Base-by-base conservation (phyloP, 2,797 vertebrate species). In the Intellagama lesueurii region DNA sequence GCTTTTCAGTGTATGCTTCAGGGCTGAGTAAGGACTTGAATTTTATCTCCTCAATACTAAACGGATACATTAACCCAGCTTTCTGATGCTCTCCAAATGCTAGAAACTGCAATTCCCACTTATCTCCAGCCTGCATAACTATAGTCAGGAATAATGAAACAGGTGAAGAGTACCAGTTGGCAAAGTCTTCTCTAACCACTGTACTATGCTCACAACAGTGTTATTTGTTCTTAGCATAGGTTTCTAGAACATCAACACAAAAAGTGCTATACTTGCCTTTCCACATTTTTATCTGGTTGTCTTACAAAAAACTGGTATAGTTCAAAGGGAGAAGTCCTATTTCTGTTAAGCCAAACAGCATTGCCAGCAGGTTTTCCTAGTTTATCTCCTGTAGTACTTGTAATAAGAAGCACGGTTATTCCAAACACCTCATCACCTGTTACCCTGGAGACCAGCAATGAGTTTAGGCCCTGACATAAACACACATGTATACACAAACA, bases 361-460 rank as follows among this genome's bases (percentile, higher is more conserved):
- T 99, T 99, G 52, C 99, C 99, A 2, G 98, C 98, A 0, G 98
- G 98, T 95, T 99, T 99, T 2, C 99, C 99, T 95, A 99, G 95
- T 94, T 99, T 99, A 94, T 99, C 98, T 30, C 99, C 99, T 6
- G 96, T 91, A 2, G 98, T 97, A 92, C 96, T 99, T 83, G 98
- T 99, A 91, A 99, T 97, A 72, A 99, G 97, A 0, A 99, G 99
- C n/a, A 99, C 91, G 4, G 98, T 98, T 93, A 99, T 98, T 89
- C 99, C 98, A 86, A 97, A 99, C 17, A 98, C 98, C 30, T 98
- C 98, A 94, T 98, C 97, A 32, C 98, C 98, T 0, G 97, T 98
- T 93, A 97, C 96, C 94, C 99, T 99, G 40, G 40, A 40, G 40
- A 40, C 40, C 40, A 40, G 40, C 40, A 40, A 40, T 40, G 40